phyloP scores from a whole-genome alignment of 2,797 vertebrate genomes.

The Poecilia wingei region DNA sequence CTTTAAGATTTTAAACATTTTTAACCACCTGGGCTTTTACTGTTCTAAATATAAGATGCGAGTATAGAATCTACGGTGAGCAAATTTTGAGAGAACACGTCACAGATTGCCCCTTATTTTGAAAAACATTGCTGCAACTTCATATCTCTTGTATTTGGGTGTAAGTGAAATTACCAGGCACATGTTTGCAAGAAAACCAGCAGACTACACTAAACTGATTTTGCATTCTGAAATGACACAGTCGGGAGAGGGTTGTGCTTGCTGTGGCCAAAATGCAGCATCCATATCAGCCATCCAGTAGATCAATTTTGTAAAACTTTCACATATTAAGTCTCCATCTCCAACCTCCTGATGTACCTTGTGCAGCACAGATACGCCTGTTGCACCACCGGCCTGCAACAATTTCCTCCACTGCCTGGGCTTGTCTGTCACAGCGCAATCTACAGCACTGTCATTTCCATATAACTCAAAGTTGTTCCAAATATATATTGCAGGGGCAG shows the following conservation, averaged over 20 bases:
- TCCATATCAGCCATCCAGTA: conserved; percentile 3
- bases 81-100: not conserved
- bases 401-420: conserved; percentile 2
- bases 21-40: not conserved
- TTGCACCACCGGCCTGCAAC: conserved; percentile 7
- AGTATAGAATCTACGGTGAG: not conserved
- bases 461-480: conserved; percentile 4
- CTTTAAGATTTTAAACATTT: not conserved
- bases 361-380: conserved; percentile 8
- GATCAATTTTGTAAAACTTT: conserved; percentile 13
- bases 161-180: not conserved
- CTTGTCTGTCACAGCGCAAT: conserved; percentile 12
- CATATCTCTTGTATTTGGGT: not conserved
- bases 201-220: not conserved
- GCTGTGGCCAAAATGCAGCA: conserved; percentile 1
- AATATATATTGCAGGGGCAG: conserved; percentile 10
- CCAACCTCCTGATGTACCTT: conserved; percentile 7
- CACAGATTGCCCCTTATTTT: not conserved
- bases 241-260: not conserved
- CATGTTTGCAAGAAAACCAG: conserved; percentile 1
- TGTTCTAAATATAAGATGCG: not conserved
- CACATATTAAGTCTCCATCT: not conserved
- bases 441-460: conserved; percentile 5
- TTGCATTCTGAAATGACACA: not conserved
- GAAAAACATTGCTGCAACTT: not conserved